Base-by-base conservation (phyloP, 2,797 vertebrate species). In the Diplodus sargus region DNA sequence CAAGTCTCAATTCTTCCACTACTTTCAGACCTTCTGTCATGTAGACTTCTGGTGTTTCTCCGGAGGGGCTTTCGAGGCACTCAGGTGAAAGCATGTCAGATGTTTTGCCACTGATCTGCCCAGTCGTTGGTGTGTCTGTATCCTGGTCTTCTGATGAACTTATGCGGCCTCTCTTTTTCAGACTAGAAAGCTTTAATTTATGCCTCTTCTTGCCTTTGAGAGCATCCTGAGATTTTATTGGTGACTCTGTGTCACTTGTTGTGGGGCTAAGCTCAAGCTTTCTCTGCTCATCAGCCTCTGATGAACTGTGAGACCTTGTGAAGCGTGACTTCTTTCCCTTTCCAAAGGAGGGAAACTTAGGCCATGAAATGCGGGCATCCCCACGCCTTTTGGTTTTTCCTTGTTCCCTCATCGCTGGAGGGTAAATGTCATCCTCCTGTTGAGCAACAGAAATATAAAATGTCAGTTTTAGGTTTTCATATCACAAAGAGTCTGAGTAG, bases 231-330 rank as follows among this genome's bases (percentile, higher is more conserved):
- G 91, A 91, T 84, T 95, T 96, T 72, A 94, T 85, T 2, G 95
- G 96, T 22, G 95, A 95, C 79, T 99, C 98, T 0, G 96, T 96
- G 83, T 98, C 97, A 8, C 97, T 97, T 86, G 96, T 96, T 2
- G 95, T 94, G 22, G 97, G 97, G n/a, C 97, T 98, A 17, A 96
- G 81, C 54, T 96, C 96, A 4, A 94, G 90, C 43, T 91, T 84
- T 28, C 91, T 93, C 71, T 95, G 94, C 69, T 98, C 97, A 4
- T 96, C 95, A 17, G 98, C 97, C 90, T 99, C 98, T 2, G 98
- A 98, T n/a, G 97, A 97, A 86, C 98, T 99, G 65, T 95, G 97
- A 81, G 98, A 99, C 78, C 98, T 96, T 70, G 94, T 95, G 54
- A 97, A 98, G 9, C 93, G 94, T 0, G 95, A 52, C 74, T 94